Base-by-base conservation (phyloP, 2,113 vertebrate species). In the Odontesthes bonariensis region DNA sequence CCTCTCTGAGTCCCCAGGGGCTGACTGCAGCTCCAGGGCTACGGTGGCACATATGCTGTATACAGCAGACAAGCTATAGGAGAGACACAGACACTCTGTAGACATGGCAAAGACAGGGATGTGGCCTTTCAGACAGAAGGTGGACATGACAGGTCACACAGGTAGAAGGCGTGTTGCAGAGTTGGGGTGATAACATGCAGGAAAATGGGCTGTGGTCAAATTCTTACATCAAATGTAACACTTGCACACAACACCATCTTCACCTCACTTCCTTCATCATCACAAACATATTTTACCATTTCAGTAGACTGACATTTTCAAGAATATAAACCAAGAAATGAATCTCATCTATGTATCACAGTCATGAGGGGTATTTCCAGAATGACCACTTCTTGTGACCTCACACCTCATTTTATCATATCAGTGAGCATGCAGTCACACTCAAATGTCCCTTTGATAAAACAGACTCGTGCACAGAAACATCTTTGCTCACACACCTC, bases 1-100 rank as follows among this genome's bases (percentile, higher is more conserved):
- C 86, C 88, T 90, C 85, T 85, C 73, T 64, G 51, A 72, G 81
- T 87, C 85, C 91, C 90, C 70, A 72, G 88, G 35, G 91, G 89
- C 82, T 81, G 83, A 84, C 81, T 86, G 73, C 86, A 84, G 85
- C 92, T 87, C 73, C 80, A 67, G 89, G 87, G 78, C 86, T 83
- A 57, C 35, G 44, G 78, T 89, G 88, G 81, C 84, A 85, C 64
- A 88, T 81, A 83, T 76, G 83, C 70, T 77, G 72, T 89, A 83
- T 86, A 88, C 79, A 72, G 77, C 64, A 90, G 86, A 85, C 77
- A 69, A 62, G 73, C 83, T 87, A 86, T 87, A 86, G 75, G 78
- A 83, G 77, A 84, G 79, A 83, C 68, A 79, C 75, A 78, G 86
- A 84, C 74, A 89, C 77, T 69, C 33, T 8, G 72, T 69, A 85